These are phyloP conservation scores for Augochlorella aurata DNA, from an alignment of 2,888 invertebrate species.

Conservation along the genomic window DNA sequence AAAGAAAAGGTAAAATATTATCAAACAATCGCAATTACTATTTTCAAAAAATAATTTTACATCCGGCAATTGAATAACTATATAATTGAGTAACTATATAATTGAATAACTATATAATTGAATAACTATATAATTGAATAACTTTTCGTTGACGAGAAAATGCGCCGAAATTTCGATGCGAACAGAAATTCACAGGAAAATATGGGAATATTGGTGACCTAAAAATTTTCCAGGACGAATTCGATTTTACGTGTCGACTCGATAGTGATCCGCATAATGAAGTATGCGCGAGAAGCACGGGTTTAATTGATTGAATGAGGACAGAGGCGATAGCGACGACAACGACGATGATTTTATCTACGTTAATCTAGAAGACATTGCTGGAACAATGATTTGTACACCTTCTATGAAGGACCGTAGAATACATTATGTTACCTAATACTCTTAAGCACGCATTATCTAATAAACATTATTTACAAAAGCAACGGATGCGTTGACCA, in stretches of 20 bases:
- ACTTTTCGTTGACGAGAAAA: neutral
- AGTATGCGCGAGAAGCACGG: conserved; percentile 22
- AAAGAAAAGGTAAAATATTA: neutral
- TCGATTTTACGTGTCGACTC: conserved; percentile 58
- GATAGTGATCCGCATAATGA: conserved; percentile 21
- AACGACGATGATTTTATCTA: conserved; percentile 77
- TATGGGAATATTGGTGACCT: neutral
- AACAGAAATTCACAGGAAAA: neutral
- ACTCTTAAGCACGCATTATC: conserved; percentile 78
- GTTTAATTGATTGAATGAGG: conserved; percentile 46
- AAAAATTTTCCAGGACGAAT: conserved; percentile 37
- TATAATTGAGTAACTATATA: no score
- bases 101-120: no score
- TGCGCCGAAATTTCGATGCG: neutral
- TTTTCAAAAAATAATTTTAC: neutral
- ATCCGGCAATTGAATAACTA: no score
- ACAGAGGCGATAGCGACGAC: conserved; percentile 59
- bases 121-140: no score
- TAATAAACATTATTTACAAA: conserved; percentile 80
- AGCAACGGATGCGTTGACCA: conserved; percentile 45
- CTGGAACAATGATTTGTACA: conserved; percentile 81
- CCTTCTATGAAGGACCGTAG: conserved; percentile 80
- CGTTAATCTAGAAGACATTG: conserved; percentile 79
- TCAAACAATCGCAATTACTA: neutral
- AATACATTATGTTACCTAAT: conserved; percentile 79